phyloP scores from a whole-genome alignment of 2,113 vertebrate genomes.

The Phrynosoma blainvillii region DNA sequence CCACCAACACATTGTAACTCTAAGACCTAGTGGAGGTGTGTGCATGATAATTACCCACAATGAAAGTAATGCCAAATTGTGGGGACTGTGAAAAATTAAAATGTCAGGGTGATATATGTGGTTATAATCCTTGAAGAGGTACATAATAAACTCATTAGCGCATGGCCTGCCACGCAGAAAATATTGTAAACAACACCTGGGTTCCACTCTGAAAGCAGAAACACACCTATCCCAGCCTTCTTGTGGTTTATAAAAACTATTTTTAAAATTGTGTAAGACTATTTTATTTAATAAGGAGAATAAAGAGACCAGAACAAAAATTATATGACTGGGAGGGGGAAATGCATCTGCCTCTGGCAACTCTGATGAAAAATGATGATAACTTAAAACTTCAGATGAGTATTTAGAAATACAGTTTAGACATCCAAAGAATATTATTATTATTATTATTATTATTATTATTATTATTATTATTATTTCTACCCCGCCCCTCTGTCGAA shows the following conservation, averaged over 20 bases:
- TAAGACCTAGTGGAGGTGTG: too few species aligned
- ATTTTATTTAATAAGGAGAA: constrained; percentile 24
- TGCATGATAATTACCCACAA: too few species aligned
- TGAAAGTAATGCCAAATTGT: too few species aligned
- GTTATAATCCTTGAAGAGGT: constrained; percentile 9
- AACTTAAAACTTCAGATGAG: too few species aligned
- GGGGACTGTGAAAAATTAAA: too few species aligned
- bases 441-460: too few species aligned
- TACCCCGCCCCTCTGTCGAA: too few species aligned
- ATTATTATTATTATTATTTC: too few species aligned
- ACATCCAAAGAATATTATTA: too few species aligned
- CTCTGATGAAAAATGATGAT: neutral
- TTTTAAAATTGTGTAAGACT: neutral
- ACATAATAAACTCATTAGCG: constrained; percentile 18
- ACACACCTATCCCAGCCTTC: constrained; percentile 9
- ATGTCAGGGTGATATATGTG: too few species aligned
- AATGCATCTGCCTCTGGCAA: neutral
- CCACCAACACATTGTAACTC: too few species aligned
- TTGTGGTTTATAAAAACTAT: constrained; percentile 29
- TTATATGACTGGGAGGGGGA: neutral
- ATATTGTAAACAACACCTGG: constrained; percentile 51
- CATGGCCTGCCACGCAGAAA: neutral
- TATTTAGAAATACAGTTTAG: too few species aligned
- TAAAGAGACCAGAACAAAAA: neutral
- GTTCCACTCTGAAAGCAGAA: constrained; percentile 34